phyloP scores from a whole-genome alignment of 2,797 vertebrate species.

The Poeciliopsis gracilis region DNA sequence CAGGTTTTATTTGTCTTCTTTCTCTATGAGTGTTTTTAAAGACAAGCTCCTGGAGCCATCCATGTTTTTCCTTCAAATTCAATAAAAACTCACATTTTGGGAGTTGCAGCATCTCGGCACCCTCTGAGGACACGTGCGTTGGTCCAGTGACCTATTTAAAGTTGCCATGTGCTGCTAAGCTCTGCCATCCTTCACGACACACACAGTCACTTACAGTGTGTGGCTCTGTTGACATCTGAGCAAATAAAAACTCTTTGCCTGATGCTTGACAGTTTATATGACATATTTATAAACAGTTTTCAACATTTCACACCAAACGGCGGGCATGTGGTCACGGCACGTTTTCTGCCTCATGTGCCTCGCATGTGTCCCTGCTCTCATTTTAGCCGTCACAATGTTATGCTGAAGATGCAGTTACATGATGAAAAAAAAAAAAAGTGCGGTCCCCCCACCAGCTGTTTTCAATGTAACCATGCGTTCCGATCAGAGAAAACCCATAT shows the following conservation, averaged over 20 bases:
- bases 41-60: conserved; percentile 65
- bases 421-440: conserved; percentile 22
- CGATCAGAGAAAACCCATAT: conserved; percentile 65
- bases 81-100: conserved; percentile 72
- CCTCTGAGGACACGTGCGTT: conserved; percentile 76
- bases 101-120: conserved; percentile 52
- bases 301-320: conserved; percentile 60
- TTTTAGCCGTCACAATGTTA: conserved; percentile 54
- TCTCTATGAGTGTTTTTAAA: conserved; percentile 67
- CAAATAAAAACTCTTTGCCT: conserved; percentile 63
- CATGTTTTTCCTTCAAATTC: conserved; percentile 77
- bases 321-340: conserved; percentile 65
- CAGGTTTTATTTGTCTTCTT: conserved; percentile 74
- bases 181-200: conserved; percentile 43
- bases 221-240: conserved; percentile 64
- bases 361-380: conserved; percentile 47
- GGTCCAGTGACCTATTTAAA: conserved; percentile 81
- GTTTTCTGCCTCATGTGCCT: conserved; percentile 68
- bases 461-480: conserved; percentile 57
- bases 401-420: conserved; percentile 52
- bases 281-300: conserved; percentile 76
- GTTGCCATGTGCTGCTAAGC: conserved; percentile 67
- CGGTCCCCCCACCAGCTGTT: conserved; percentile 58
- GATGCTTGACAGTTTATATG: conserved; percentile 66
- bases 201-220: conserved; percentile 56